Evolutionary conservation across 2,113 vertebrate genomes (phyloP).

Genomic region (Ellobius talpinus): DNA sequence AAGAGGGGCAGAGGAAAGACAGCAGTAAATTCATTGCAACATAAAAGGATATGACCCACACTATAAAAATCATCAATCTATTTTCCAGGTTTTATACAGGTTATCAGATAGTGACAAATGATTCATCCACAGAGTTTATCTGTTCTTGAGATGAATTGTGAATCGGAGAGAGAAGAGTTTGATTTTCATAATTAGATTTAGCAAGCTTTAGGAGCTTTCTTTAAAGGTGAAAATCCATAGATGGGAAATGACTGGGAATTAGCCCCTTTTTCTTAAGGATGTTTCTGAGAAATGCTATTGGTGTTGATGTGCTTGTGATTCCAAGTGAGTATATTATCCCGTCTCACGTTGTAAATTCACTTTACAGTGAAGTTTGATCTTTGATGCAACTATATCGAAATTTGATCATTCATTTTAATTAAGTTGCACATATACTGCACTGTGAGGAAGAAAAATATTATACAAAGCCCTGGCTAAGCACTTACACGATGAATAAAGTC

Average conservation of each 20-base stretch:
- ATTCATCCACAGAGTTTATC: constrained; percentile 13
- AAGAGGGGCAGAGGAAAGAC: background rate
- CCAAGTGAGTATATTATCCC: background rate
- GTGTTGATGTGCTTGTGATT: background rate
- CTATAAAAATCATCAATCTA: background rate
- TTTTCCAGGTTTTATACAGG: background rate
- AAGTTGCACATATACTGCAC: background rate
- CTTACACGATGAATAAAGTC: background rate
- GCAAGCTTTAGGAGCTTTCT: background rate
- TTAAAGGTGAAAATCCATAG: constrained; percentile 25
- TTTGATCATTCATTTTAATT: background rate
- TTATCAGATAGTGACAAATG: background rate
- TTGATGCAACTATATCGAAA: background rate
- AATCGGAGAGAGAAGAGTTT: constrained; percentile 1
- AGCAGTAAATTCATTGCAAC: background rate
- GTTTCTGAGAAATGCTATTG: constrained; percentile 21
- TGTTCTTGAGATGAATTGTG: background rate
- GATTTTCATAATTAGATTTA: constrained; percentile 47
- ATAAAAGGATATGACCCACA: background rate
- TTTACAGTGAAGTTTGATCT: background rate
- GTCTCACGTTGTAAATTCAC: background rate
- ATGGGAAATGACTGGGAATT: constrained; percentile 8
- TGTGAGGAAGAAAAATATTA: background rate
- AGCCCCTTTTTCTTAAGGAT: background rate
- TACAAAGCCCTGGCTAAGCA: background rate